Conservation (phyloP, 2,888 invertebrate species). For the Incurvaria masculella region DNA sequence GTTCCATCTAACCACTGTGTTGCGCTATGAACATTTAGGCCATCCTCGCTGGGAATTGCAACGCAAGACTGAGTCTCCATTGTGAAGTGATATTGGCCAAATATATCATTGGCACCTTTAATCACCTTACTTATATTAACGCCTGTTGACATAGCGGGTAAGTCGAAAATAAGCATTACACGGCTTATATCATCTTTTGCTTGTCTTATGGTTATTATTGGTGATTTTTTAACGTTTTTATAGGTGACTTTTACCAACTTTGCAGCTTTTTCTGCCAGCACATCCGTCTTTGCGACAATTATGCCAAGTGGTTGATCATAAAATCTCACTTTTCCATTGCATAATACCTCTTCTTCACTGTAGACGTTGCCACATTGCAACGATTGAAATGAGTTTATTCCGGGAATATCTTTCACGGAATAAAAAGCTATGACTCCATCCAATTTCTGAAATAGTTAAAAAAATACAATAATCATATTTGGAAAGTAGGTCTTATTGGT, state of each 20-base stretch:
- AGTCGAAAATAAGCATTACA: slow-evolving; percentile 21
- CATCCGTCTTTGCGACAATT: slow-evolving; percentile 59
- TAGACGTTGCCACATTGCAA: slow-evolving; percentile 18
- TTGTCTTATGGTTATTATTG: slow-evolving; percentile 29
- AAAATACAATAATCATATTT: neutral
- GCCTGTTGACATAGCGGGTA: slow-evolving; percentile 32
- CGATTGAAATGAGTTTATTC: slow-evolving; percentile 55
- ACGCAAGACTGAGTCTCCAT: slow-evolving; percentile 65
- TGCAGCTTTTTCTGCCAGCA: slow-evolving; percentile 55
- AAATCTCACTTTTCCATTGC: slow-evolving; percentile 53
- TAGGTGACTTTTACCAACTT: slow-evolving; percentile 57
- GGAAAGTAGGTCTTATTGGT: neutral
- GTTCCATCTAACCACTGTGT: slow-evolving; percentile 57
- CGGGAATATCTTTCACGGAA: slow-evolving; percentile 66
- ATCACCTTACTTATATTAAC: slow-evolving; percentile 43
- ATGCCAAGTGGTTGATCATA: slow-evolving; percentile 68
- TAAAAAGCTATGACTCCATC: slow-evolving; percentile 65
- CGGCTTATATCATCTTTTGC: slow-evolving; percentile 28
- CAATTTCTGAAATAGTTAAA: slow-evolving; percentile 58
- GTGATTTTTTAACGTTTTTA: slow-evolving; percentile 31
- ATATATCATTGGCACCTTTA: slow-evolving; percentile 53
- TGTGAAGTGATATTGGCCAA: slow-evolving; percentile 64
- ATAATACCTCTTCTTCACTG: slow-evolving; percentile 44
- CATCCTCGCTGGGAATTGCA: slow-evolving; percentile 63
- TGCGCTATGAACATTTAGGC: slow-evolving; percentile 57